These are phyloP conservation scores for Aplochiton taeniatus DNA, from an alignment of 2,797 vertebrate genomes.

Conservation along the genomic window DNA sequence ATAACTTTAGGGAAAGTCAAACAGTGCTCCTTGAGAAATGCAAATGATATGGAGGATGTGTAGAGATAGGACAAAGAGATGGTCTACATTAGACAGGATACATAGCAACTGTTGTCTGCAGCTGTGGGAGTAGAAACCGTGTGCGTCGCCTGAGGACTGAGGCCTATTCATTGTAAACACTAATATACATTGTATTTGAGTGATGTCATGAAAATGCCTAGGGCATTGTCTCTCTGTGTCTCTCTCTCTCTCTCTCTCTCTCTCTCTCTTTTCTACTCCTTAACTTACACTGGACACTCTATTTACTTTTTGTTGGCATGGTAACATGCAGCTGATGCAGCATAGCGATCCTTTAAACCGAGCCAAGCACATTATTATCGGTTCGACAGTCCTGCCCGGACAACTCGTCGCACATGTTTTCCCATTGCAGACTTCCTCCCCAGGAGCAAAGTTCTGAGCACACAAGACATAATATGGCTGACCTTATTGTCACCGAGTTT, in stretches of 20 bases:
- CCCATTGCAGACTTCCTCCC: not conserved
- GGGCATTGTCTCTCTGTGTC: not conserved
- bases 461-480: not conserved
- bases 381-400: not conserved
- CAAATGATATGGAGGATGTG: not conserved
- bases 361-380: constrained; percentile 16
- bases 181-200: too few relatives aligned
- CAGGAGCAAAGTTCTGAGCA: not conserved
- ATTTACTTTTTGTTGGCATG: constrained; percentile 6
- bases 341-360: not conserved
- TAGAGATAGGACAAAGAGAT: not conserved
- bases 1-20: constrained; percentile 9
- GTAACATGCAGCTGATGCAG: not conserved
- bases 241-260: not conserved
- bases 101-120: constrained; percentile 9
- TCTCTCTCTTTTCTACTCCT: not conserved
- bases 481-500: too few relatives aligned
- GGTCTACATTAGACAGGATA: constrained; percentile 4
- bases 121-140: not conserved
- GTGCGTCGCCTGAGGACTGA: too few relatives aligned
- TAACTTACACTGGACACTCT: not conserved
- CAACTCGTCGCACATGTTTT: not conserved
- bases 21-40: constrained; percentile 15
- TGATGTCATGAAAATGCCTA: too few relatives aligned
- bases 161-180: too few relatives aligned